phyloP scores from a whole-genome alignment of 2,113 vertebrate genomes.

The Rutilus rutilus region DNA sequence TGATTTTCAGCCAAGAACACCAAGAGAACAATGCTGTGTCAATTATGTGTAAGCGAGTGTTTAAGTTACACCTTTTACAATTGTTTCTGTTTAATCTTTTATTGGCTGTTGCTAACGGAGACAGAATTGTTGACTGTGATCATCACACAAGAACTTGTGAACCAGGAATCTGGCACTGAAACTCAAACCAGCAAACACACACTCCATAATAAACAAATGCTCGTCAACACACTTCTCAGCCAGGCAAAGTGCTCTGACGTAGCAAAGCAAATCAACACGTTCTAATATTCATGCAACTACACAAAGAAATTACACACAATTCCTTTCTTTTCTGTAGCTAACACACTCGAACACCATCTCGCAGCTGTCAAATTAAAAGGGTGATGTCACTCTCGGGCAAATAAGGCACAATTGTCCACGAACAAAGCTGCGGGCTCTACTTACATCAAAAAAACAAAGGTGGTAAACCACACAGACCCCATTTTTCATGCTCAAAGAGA shows the following conservation, averaged over 20 bases:
- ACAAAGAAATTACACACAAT: constrained; percentile 1
- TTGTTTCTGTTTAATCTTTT: constrained; percentile 10
- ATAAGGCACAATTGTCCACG: neutral
- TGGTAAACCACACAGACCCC: constrained; percentile 4
- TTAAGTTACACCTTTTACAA: constrained; percentile 12
- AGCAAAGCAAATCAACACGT: neutral
- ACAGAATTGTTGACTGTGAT: constrained; percentile 20
- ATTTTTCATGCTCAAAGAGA: neutral
- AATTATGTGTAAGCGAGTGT: neutral
- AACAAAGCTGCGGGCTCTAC: constrained; percentile 6
- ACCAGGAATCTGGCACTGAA: constrained; percentile 52
- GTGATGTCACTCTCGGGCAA: constrained; percentile 1
- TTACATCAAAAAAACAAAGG: constrained; percentile 13
- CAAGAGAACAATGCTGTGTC: neutral
- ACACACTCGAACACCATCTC: constrained; percentile 4
- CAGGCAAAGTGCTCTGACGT: neutral
- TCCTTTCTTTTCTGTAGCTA: neutral
- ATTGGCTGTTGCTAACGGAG: neutral
- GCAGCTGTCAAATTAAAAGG: constrained; percentile 9
- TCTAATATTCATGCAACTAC: neutral
- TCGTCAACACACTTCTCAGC: constrained; percentile 16
- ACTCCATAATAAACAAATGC: neutral
- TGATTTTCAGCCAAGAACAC: constrained; percentile 46
- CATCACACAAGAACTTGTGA: constrained; percentile 21
- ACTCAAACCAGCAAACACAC: neutral